Percentiles rank a stretch among this genome's conserved stretches.
These are phyloP conservation scores for Conger conger DNA, from an alignment of 2,113 vertebrate genomes.

Conservation along the genomic window DNA sequence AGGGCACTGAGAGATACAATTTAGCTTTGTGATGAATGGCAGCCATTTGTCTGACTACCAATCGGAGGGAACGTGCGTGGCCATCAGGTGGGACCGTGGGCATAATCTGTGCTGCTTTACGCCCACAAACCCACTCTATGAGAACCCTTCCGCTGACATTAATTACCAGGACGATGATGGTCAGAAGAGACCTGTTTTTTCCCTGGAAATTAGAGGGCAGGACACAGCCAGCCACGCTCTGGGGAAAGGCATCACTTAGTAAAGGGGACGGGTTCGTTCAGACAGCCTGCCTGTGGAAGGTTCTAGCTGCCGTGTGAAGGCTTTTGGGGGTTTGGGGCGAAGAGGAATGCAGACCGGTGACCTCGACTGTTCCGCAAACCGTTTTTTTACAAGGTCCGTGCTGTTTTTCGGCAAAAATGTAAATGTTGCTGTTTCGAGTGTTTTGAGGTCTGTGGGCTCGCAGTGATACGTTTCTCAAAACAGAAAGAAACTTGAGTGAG, in stretches of 20 bases:
- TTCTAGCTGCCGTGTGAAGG: background rate
- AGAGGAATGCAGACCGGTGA: slow-evolving; percentile 2
- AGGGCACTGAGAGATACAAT: background rate
- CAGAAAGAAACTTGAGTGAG: background rate
- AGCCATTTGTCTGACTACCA: slow-evolving; percentile 11
- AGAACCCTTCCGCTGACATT: slow-evolving; percentile 40
- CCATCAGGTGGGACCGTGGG: background rate
- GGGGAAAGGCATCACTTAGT: background rate
- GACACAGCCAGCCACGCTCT: slow-evolving; percentile 48
- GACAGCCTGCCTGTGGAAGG: background rate
- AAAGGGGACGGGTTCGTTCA: background rate
- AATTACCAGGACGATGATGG: slow-evolving; percentile 51
- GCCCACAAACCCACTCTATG: background rate
- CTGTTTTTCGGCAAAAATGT: background rate
- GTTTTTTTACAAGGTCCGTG: background rate
- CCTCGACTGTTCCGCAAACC: background rate
- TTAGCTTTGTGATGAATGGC: background rate
- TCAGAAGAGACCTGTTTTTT: slow-evolving; percentile 32
- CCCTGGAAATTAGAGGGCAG: slow-evolving; percentile 62
- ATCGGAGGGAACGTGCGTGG: background rate
- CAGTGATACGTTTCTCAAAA: background rate
- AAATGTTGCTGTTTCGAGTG: background rate
- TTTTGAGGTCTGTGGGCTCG: background rate
- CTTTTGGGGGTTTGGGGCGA: background rate
- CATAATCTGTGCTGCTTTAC: background rate